These are phyloP conservation scores for Latrodectus geometricus DNA, from an alignment of 1,140 invertebrate species.

Conservation along the genomic window DNA sequence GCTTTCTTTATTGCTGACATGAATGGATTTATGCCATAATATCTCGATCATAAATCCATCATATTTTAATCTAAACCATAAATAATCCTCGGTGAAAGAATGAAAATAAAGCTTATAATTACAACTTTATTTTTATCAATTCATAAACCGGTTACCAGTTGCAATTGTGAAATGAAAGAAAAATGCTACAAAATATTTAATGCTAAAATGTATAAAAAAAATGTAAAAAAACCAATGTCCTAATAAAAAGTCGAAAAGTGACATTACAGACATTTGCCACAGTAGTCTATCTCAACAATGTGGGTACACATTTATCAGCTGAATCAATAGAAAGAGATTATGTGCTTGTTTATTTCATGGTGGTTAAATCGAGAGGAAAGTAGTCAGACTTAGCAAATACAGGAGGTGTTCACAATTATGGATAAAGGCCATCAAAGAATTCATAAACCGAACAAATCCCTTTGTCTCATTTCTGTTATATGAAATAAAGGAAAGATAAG, in stretches of 20 bases:
- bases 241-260: conserved; percentile 24
- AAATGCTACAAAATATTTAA: neutral
- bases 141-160: conserved; percentile 9
- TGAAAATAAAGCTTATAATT: conserved; percentile 24
- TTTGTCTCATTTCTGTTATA: conserved; percentile 9
- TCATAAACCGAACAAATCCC: neutral
- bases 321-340: neutral
- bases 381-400: neutral
- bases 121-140: neutral
- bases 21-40: conserved; percentile 15
- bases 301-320: neutral
- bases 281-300: neutral
- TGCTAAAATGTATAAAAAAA: too few species aligned
- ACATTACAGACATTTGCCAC: conserved; percentile 8
- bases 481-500: neutral
- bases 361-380: neutral
- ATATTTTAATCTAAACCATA: conserved; percentile 21
- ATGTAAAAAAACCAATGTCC: neutral
- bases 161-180: neutral
- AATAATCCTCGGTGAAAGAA: conserved; percentile 9
- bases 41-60: conserved; percentile 18
- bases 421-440: neutral
- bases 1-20: neutral
- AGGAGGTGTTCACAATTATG: neutral
- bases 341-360: conserved; percentile 5